Base-by-base conservation (phyloP, 2,113 vertebrate genomes). In the Nothoprocta pentlandii region DNA sequence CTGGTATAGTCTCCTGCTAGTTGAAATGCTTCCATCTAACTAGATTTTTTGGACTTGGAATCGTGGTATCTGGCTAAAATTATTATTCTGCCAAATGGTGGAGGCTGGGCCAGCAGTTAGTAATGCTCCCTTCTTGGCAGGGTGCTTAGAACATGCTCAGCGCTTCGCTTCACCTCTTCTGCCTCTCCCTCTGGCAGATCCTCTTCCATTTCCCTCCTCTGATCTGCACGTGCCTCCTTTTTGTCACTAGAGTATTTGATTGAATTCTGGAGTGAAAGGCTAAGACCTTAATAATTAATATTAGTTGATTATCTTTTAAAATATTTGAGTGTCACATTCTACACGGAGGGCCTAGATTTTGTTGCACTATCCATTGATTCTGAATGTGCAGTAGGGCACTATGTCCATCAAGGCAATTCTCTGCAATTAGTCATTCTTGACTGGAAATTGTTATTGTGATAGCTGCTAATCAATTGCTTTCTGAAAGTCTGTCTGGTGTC, bases 351-450 rank as follows among this genome's bases (percentile, higher is more conserved):
- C 0, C 81, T 78, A 61, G 81, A 42, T 78, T 87, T 87, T 56
- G 42, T 42, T 5, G 2, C 13, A 2, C 11, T 82, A 54, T 41
- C 66, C 42, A 12, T 53, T 51, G 78, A 44, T 89, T 56, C 39
- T 47, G 69, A 58, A 76, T n/a, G 36, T 90, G 80, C 80, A 77
- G 19, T 0, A 1, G 36, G 34, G 61, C 76, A 21, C 68, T 32
- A 15, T 39, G 58, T 73, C 91, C 78, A 92, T 49, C 84, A 78
- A 84, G 62, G 56, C 62, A 90, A 47, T 79, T 47, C 83, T 89
- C 73, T 82, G 47, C 74, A 91, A 90, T 92, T 83, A 94, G 70
- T 91, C 53, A 89, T 93, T 94, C 84, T 66, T 92, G 84, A 66
- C 30, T 54, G 51, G 49, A 79, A 95, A 25, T 80, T 83, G 36